These are phyloP conservation scores for Copsychus sechellarum DNA, from an alignment of 2,113 vertebrate genomes.

Conservation along the genomic window DNA sequence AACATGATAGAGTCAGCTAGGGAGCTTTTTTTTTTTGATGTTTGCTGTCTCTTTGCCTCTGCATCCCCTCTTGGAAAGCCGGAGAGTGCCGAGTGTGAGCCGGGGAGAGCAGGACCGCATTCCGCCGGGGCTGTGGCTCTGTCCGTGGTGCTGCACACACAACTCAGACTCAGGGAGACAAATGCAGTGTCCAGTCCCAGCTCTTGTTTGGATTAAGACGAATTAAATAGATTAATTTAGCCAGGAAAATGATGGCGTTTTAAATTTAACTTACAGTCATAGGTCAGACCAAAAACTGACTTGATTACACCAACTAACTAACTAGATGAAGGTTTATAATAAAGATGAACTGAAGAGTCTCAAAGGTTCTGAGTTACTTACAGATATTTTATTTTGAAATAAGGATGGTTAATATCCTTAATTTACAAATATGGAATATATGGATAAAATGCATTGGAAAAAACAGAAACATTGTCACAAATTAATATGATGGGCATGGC, in stretches of 20 bases:
- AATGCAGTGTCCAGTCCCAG: fast-evolving
- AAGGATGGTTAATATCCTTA: background rate
- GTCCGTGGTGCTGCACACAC: background rate
- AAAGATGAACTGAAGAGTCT: background rate
- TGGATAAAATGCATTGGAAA: background rate
- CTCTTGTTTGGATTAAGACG: background rate
- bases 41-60: background rate
- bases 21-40: background rate
- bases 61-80: background rate
- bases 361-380: background rate
- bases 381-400: background rate
- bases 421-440: background rate
- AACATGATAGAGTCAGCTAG: background rate
- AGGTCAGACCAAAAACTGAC: background rate
- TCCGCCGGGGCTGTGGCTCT: fast-evolving
- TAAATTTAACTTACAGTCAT: background rate
- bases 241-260: background rate
- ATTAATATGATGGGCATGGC: background rate
- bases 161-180: fast-evolving
- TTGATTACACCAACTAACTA: background rate
- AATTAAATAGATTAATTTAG: background rate
- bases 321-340: background rate
- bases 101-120: fast-evolving
- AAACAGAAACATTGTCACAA: background rate
- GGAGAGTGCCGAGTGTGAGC: fast-evolving